Conservation (phyloP, 1,140 invertebrate species). For the Anadara kagoshimensis region DNA sequence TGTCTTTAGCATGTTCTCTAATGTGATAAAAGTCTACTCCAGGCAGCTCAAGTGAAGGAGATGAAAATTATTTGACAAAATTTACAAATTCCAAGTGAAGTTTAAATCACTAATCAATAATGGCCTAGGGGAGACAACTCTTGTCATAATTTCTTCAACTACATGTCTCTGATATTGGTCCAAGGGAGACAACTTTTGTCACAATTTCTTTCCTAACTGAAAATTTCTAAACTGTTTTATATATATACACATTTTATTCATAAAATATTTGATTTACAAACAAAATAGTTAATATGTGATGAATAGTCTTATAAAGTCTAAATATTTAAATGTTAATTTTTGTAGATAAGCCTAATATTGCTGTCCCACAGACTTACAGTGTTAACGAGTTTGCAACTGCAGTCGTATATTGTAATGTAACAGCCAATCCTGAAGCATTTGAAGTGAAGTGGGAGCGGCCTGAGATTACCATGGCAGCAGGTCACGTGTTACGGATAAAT, state of each 20-base stretch:
- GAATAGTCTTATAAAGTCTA: neutral
- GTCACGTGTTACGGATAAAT: slow-evolving; percentile 25
- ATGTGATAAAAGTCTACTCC: too few relatives aligned
- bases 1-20: too few relatives aligned
- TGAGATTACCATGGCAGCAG: slow-evolving; percentile 30
- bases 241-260: neutral
- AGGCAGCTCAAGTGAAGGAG: too few relatives aligned
- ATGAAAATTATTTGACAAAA: too few relatives aligned
- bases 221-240: neutral
- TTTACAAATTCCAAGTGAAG: too few relatives aligned
- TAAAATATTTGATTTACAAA: neutral
- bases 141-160: too few relatives aligned
- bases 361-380: slow-evolving; percentile 20
- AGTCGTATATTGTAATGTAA: slow-evolving; percentile 48
- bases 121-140: neutral
- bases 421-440: slow-evolving; percentile 51
- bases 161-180: too few relatives aligned
- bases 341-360: slow-evolving; percentile 51
- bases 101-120: too few relatives aligned
- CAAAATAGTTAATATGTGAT: neutral
- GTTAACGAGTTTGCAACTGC: slow-evolving; percentile 41
- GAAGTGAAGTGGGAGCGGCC: slow-evolving; percentile 48
- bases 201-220: too few relatives aligned
- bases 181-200: too few relatives aligned
- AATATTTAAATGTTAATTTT: neutral